Evolutionary conservation across 2,888 invertebrate species (phyloP).

Genomic region (Diogma glabrata): DNA sequence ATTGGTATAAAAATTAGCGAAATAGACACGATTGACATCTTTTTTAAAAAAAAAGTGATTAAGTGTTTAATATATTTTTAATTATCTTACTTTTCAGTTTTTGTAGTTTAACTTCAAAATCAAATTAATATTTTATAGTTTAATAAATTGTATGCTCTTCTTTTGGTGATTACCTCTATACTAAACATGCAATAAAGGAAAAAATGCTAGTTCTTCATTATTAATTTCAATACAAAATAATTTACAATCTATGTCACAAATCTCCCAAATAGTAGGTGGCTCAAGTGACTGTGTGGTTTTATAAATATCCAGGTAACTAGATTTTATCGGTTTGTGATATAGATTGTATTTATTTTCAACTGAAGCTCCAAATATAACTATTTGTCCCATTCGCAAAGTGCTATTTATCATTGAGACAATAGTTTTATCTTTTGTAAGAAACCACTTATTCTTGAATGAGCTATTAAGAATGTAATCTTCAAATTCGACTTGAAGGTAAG

Average conservation of each 20-base stretch:
- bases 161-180: background rate
- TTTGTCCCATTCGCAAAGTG: background rate
- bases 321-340: background rate
- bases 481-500: background rate
- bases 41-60: no score
- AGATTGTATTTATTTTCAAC: background rate
- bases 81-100: background rate
- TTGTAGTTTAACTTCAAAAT: background rate
- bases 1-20: no score
- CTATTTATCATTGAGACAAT: background rate
- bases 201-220: background rate
- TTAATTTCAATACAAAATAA: constrained; percentile 1
- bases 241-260: constrained; percentile 3
- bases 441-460: background rate
- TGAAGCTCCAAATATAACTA: background rate
- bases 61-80: background rate
- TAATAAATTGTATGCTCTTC: background rate
- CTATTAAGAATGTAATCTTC: background rate
- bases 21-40: no score
- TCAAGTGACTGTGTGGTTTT: background rate
- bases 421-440: background rate
- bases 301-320: background rate
- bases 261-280: background rate
- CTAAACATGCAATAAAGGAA: background rate
- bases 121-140: background rate